phyloP scores from a whole-genome alignment of 2,797 vertebrate species.

The Poecilia velifera region DNA sequence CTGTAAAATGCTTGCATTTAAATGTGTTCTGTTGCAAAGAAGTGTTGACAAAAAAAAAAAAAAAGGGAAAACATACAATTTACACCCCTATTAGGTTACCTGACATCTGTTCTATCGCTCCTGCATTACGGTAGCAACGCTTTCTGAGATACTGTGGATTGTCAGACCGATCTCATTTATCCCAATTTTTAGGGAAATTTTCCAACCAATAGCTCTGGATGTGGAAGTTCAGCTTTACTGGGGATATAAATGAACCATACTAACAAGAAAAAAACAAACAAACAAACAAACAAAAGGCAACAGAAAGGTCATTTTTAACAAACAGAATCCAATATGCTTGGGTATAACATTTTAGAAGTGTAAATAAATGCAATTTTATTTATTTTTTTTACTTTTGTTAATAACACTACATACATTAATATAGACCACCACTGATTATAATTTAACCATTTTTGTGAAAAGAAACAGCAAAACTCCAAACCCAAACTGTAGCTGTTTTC shows the following conservation, averaged over 20 bases:
- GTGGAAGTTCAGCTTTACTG: conserved; percentile 31
- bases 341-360: conserved; percentile 64
- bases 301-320: not conserved
- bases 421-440: conserved; percentile 91
- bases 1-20: conserved; percentile 76
- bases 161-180: conserved; percentile 27
- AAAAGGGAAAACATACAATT: conserved; percentile 46
- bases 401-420: conserved; percentile 87
- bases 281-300: conserved; percentile 15
- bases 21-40: conserved; percentile 62
- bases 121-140: conserved; percentile 55
- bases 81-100: conserved; percentile 63
- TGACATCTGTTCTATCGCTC: conserved; percentile 54
- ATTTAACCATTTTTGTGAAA: conserved; percentile 86
- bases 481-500: conserved; percentile 76
- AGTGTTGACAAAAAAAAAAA: conserved; percentile 51
- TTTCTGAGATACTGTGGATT: conserved; percentile 39
- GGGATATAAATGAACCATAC: not conserved
- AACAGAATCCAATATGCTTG: conserved; percentile 44
- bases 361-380: conserved; percentile 79
- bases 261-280: not conserved
- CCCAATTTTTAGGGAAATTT: conserved; percentile 29
- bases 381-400: conserved; percentile 55
- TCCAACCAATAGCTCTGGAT: conserved; percentile 41
- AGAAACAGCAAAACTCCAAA: conserved; percentile 78